Evolutionary conservation across 92 coral and sea anemone species (phyloP).

Genomic region (Parazoanthus swiftii): DNA sequence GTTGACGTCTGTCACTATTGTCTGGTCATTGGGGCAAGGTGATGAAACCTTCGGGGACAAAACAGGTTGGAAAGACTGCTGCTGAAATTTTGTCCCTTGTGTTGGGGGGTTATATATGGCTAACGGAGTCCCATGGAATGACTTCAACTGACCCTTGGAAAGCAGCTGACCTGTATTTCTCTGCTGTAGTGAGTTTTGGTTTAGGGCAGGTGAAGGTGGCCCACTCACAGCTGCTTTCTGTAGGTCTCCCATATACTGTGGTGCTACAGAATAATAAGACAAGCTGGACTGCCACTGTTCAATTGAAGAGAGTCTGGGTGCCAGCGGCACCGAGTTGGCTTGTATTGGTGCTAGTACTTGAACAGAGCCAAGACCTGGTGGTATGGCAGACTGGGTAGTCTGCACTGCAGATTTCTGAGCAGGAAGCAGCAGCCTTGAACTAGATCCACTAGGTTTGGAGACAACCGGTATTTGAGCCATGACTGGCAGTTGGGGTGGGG

Average conservation of each 20-base stretch:
- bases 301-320: conserved; percentile 3
- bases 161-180: background rate
- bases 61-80: conserved; percentile 14
- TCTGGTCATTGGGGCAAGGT: conserved; percentile 6
- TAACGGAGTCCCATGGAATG: conserved; percentile 30
- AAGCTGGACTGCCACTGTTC: conserved; percentile 37
- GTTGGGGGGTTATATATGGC: conserved; percentile 4
- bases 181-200: background rate
- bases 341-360: conserved; percentile 14
- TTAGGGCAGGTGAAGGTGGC: background rate
- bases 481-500: conserved; percentile 1
- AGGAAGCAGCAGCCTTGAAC: conserved; percentile 27
- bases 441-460: conserved; percentile 23
- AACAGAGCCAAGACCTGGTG: background rate
- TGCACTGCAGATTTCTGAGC: conserved; percentile 29
- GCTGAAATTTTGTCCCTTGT: background rate
- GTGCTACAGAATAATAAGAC: conserved; percentile 2
- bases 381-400: background rate
- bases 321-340: conserved; percentile 23
- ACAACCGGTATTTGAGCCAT: conserved; percentile 9
- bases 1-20: background rate
- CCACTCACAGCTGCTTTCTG: conserved; percentile 9
- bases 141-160: conserved; percentile 38
- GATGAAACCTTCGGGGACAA: conserved; percentile 28
- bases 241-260: conserved; percentile 26